Base-by-base conservation (phyloP, 1,140 invertebrate species). In the Lepidurus arcticus region DNA sequence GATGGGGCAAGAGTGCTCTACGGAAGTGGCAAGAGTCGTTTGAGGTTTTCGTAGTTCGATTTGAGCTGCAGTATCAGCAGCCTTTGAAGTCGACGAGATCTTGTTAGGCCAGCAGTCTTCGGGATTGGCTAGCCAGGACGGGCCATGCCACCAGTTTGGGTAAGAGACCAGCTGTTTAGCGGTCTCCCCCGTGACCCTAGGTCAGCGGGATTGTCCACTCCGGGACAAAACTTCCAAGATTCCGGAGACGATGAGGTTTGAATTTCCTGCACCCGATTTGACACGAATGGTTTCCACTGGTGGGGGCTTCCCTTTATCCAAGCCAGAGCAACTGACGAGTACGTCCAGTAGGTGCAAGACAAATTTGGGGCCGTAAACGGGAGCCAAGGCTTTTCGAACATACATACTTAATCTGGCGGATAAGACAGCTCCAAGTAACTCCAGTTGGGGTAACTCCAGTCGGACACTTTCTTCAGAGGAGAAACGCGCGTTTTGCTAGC, bases 381-480 rank as follows among this genome's bases (percentile, higher is more conserved):
- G 45, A 9, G 16, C 45, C 8, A 80, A 65, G 7, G 73, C 76
- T 42, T 78, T 34, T 65, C 21, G 24, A 24, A 81, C 34, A 8
- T 43, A n/a, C 1, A 47, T 0, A 9, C 65, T 76, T 21, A 83
- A 21, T 21, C 80, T 76, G 0, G 81, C 81, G 10, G 80, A 78
- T 1, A 82, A n/a, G 7, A 81, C n/a, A n/a, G 81, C 81, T 4
- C 80, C 81, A 16, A 82, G 78, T 4, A 82, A 75, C 74, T 83
- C 82, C 4, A 83, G 74, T 42, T 80, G 73, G 1, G 82, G 82
- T 42, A 82, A n/a, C n/a, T n/a, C n/a, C n/a, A n/a, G n/a, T n/a
- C 81, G 24, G 81, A 82, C 11, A 81, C 44, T 16, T 74, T 44
- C 65, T 81, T 81, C 7, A 82, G 43, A 13, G 82, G 82, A 1